phyloP scores from a whole-genome alignment of 1,140 invertebrate species.

The Panagrolaimus sp. region DNA sequence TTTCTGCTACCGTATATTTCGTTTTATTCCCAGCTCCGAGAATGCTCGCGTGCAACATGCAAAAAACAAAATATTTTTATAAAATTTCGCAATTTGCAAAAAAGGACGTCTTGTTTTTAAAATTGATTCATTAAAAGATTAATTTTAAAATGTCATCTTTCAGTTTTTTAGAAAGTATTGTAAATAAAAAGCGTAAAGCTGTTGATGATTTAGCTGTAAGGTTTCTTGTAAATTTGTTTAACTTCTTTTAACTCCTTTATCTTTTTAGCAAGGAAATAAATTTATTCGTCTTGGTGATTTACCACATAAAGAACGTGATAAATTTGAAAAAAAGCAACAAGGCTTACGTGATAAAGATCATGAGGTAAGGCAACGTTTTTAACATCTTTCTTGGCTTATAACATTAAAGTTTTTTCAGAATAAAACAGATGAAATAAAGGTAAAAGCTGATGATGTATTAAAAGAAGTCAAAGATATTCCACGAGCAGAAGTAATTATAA shows the following conservation, averaged over 20 bases:
- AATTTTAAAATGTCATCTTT: not conserved
- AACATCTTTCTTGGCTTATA: no score
- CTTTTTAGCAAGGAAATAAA: not conserved
- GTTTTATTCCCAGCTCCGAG: no score
- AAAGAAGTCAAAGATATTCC: conserved; percentile 4
- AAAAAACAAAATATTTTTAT: no score
- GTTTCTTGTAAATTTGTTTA: not conserved
- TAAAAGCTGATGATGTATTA: not conserved
- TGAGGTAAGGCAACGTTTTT: not conserved
- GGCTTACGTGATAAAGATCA: conserved; percentile 4
- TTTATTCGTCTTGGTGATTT: conserved; percentile 1
- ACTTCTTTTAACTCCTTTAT: not conserved
- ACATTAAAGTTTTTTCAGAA: not conserved
- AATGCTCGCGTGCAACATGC: no score
- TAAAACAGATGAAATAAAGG: not conserved
- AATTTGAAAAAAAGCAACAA: not conserved
- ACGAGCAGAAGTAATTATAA: not conserved
- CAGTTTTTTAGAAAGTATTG: not conserved
- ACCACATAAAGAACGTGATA: conserved; percentile 1
- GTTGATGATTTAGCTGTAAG: conserved; percentile 8
- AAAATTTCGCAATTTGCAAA: no score
- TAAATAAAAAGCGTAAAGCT: conserved; percentile 2
- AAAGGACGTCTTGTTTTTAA: no score
- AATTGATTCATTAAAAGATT: no score
- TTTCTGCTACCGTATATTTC: no score